These are phyloP conservation scores for Gracilinanus agilis DNA, from an alignment of 2,113 vertebrate species.

Conservation along the genomic window DNA sequence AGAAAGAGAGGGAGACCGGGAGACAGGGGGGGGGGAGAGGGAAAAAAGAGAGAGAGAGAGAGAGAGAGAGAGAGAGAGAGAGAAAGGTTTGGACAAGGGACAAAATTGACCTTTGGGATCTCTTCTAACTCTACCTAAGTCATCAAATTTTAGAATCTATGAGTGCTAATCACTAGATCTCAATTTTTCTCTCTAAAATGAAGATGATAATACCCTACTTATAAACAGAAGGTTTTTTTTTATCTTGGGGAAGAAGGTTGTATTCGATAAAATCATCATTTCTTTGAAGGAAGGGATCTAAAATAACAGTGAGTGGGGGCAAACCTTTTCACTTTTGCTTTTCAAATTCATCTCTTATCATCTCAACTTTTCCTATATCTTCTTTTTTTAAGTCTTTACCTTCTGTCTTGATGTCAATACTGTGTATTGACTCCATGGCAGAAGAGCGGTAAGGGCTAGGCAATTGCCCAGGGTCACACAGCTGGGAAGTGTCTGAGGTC, in stretches of 20 bases:
- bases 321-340: neutral
- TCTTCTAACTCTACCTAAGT: neutral
- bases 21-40: too few relatives aligned
- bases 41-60: too few relatives aligned
- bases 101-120: neutral
- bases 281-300: neutral
- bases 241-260: accelerated
- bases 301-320: neutral
- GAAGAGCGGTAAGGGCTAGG: too few relatives aligned
- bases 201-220: neutral
- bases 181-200: constrained; percentile 27
- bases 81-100: neutral
- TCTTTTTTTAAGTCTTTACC: too few relatives aligned
- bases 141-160: neutral
- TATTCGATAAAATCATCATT: neutral
- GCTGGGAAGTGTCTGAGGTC: too few relatives aligned
- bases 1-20: too few relatives aligned
- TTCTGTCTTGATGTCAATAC: too few relatives aligned
- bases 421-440: too few relatives aligned
- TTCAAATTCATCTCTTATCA: neutral
- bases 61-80: too few relatives aligned
- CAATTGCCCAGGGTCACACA: too few relatives aligned
- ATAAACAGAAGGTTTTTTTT: neutral
- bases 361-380: neutral
- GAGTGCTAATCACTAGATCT: neutral